These are phyloP conservation scores for Himalopsyche tibetana DNA, from an alignment of 2,888 invertebrate genomes.

Conservation along the genomic window DNA sequence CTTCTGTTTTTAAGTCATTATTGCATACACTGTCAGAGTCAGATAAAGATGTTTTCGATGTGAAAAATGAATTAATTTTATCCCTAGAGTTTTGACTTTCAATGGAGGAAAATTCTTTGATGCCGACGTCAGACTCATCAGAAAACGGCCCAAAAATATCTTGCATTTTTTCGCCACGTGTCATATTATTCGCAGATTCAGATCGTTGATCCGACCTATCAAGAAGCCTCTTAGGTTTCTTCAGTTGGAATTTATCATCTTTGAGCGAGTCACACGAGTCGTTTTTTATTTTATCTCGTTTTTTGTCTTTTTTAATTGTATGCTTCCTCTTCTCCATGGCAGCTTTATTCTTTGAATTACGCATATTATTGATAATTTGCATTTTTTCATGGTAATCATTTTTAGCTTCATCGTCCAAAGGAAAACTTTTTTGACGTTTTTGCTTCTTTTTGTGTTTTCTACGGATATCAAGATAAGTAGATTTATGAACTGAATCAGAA, in stretches of 20 bases:
- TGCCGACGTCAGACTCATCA: slow-evolving; percentile 78
- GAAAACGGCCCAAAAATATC: slow-evolving; percentile 92
- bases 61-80: slow-evolving; percentile 66
- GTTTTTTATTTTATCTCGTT: slow-evolving; percentile 78
- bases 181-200: slow-evolving; percentile 71
- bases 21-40: slow-evolving; percentile 72
- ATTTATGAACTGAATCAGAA: slow-evolving; percentile 70
- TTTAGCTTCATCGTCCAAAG: slow-evolving; percentile 78
- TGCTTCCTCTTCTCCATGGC: slow-evolving; percentile 76
- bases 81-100: slow-evolving; percentile 60
- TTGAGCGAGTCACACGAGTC: slow-evolving; percentile 74
- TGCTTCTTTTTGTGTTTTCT: slow-evolving; percentile 92
- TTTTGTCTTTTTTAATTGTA: slow-evolving; percentile 79
- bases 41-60: slow-evolving; percentile 72
- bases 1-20: slow-evolving; percentile 66
- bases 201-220: slow-evolving; percentile 69
- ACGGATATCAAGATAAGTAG: slow-evolving; percentile 75
- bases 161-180: slow-evolving; percentile 89
- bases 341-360: slow-evolving; percentile 72
- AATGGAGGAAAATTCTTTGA: slow-evolving; percentile 72
- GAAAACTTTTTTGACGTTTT: slow-evolving; percentile 84
- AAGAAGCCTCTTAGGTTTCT: slow-evolving; percentile 76
- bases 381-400: slow-evolving; percentile 66
- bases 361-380: slow-evolving; percentile 63
- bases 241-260: slow-evolving; percentile 77